These are phyloP conservation scores for Leptothorax acervorum DNA, from an alignment of 2,888 invertebrate species.

Conservation along the genomic window DNA sequence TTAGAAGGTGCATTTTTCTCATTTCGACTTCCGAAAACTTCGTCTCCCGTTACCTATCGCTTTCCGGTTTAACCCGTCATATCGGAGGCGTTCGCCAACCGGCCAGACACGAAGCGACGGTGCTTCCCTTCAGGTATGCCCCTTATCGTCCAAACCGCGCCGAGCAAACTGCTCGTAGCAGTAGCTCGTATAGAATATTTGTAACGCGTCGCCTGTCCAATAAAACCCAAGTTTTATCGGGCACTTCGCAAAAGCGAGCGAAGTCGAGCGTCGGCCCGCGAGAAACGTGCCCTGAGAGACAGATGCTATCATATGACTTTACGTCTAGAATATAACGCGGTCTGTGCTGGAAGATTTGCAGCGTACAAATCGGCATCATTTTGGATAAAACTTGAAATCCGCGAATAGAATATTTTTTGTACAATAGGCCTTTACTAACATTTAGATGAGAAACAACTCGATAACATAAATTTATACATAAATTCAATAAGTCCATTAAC, in stretches of 20 bases:
- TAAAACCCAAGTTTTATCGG: slow-evolving; percentile 70
- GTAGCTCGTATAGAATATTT: slow-evolving; percentile 52
- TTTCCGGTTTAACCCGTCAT: slow-evolving; percentile 60
- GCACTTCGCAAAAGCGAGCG: slow-evolving; percentile 47
- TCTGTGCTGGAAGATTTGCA: neutral
- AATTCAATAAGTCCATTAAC: neutral
- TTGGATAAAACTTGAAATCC: neutral
- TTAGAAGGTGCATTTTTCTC: slow-evolving; percentile 80
- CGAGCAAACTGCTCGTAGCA: neutral
- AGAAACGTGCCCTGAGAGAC: slow-evolving; percentile 28
- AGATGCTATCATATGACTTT: slow-evolving; percentile 49
- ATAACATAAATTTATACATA: neutral
- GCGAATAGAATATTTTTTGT: neutral
- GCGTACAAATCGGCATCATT: neutral
- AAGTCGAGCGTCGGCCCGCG: slow-evolving; percentile 52
- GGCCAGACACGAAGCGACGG: slow-evolving; percentile 40
- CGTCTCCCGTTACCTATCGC: slow-evolving; percentile 44
- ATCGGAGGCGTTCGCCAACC: slow-evolving; percentile 15
- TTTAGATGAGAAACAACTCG: neutral
- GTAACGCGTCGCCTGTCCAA: slow-evolving; percentile 50
- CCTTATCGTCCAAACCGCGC: neutral
- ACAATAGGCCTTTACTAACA: neutral
- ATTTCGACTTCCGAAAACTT: slow-evolving; percentile 65
- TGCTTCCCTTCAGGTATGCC: slow-evolving; percentile 5
- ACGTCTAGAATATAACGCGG: slow-evolving; percentile 9